Evolutionary conservation across 2,888 invertebrate genomes (phyloP), one percentile per base, ranked within the genome.

Genomic region (Cosmorhoe ocellata): DNA sequence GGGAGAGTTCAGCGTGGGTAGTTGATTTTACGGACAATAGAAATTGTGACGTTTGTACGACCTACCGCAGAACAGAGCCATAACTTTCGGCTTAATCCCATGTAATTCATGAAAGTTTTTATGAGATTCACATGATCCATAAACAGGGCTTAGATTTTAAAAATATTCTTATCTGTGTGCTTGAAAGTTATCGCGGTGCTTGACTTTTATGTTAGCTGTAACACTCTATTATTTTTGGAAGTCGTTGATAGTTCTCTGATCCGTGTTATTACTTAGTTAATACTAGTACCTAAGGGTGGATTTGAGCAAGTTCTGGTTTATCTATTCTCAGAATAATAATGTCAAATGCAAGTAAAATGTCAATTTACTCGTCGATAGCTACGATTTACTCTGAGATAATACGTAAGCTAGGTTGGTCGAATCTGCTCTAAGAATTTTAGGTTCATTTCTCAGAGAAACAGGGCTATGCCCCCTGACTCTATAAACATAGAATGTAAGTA

Each of bases 21-120:
- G 6, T 1, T 2, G 5, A 32, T 61, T 63, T 63, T 52, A 61
- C 52, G 51, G 51, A 64, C 61, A 53, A 59, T 54, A 54, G 52
- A 48, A 50, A 53, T 42, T 53, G 48, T 56, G 66, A 59, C 54
- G 60, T 48, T 51, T 63, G 72, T 74, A 64, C 76, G 83, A 88
- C 88, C 88, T 86, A 88, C 88, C 86, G 85, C 87, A 84, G 81
- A 70, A 79, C 75, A 74, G 71, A 64, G 66, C 65, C 69, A 79
- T 84, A 81, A 79, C 73, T 82, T 81, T 76, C 61, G 64, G 57
- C 67, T 77, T 85, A 87, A 84, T 84, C 87, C 80, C 70, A 58
- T 71, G 80, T 81, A 81, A 80, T 81, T 79, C 79, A 76, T 81
- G 78, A 74, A 71, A 72, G 72, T 73, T 76, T 79, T 82, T 76